Evolutionary conservation across 2,888 invertebrate species (phyloP).

Genomic region (Mimas tiliae): DNA sequence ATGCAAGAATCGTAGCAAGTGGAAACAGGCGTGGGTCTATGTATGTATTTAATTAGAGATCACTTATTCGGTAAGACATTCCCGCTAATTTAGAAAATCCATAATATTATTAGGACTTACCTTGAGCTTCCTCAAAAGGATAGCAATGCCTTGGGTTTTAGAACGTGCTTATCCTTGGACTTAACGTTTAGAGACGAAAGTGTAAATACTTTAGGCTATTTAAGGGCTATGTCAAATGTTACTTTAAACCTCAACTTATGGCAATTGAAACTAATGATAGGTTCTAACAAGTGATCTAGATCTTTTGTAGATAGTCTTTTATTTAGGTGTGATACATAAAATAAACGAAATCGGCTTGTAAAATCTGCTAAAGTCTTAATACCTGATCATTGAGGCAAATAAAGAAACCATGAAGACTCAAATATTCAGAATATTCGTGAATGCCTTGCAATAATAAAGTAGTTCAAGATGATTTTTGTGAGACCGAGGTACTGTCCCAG

Average conservation of each 20-base stretch:
- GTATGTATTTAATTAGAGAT: no score
- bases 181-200: not conserved
- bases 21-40: no score
- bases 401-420: no score
- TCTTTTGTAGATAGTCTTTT: not conserved
- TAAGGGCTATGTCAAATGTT: not conserved
- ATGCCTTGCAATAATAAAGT: no score
- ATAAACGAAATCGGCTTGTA: not conserved
- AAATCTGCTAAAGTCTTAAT: not conserved
- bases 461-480: no score
- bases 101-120: not conserved
- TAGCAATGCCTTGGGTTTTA: not conserved
- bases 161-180: constrained; percentile 11
- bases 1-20: no score
- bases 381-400: no score
- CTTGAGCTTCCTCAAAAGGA: constrained; percentile 3
- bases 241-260: not conserved
- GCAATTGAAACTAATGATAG: not conserved
- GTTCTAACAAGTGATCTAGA: not conserved
- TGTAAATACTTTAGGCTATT: not conserved
- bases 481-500: no score
- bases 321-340: not conserved
- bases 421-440: no score
- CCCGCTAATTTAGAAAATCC: not conserved
- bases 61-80: not conserved